Conservation (phyloP, 2,888 invertebrate species). For the Ophion obscuratus region DNA sequence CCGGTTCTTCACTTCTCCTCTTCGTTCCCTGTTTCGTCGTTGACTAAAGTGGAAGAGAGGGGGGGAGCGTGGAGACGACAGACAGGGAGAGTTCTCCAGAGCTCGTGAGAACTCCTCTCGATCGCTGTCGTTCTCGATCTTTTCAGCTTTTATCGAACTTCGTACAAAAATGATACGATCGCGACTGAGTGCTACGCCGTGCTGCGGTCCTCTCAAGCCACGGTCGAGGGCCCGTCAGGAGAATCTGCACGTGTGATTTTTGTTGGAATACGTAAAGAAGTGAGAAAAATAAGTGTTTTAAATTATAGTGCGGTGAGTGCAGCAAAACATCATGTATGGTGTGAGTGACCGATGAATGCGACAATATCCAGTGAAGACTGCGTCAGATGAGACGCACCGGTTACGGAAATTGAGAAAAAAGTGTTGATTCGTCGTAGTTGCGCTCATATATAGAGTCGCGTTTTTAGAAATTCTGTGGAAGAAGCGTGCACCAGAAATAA, state of each 20-base stretch:
- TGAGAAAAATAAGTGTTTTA: neutral
- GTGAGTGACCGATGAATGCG: slow-evolving; percentile 3
- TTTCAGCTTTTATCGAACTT: neutral
- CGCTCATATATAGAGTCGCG: neutral
- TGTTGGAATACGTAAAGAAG: neutral
- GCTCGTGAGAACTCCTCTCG: slow-evolving; percentile 1
- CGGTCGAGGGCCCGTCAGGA: too few relatives aligned
- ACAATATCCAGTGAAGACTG: slow-evolving; percentile 26
- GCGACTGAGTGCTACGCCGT: neutral
- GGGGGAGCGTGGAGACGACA: neutral
- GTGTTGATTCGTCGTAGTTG: slow-evolving; percentile 1
- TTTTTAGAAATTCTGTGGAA: slow-evolving; percentile 16
- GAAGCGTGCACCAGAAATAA: neutral
- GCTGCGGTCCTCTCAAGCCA: too few relatives aligned
- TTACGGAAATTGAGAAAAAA: slow-evolving; percentile 53
- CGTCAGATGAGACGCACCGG: slow-evolving; percentile 16
- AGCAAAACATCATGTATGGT: neutral
- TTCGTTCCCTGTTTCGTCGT: slow-evolving; percentile 21
- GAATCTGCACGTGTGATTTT: neutral
- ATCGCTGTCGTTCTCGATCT: neutral
- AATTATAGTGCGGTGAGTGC: neutral
- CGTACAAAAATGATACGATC: neutral
- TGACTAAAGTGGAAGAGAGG: neutral
- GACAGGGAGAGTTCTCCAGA: neutral
- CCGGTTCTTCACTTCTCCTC: slow-evolving; percentile 33